A percentile compares a stretch with the other conserved stretches of the same genome.
Evolutionary conservation across 2,888 invertebrate genomes (phyloP).

Genomic region (Drosophila cognata): DNA sequence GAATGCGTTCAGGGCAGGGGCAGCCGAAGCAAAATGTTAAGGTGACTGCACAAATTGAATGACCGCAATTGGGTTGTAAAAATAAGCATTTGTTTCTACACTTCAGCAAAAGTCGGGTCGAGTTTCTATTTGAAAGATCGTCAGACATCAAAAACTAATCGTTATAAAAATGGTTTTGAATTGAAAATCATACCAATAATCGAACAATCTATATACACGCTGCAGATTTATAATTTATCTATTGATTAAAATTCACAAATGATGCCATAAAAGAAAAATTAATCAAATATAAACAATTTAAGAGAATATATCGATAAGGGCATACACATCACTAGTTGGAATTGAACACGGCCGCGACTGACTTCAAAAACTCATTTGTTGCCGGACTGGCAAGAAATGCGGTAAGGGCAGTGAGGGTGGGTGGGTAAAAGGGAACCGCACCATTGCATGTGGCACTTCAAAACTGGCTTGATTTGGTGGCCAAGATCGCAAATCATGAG

Average conservation of each 20-base stretch:
- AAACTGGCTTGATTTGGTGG: constrained; percentile 66
- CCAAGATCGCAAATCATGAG: constrained; percentile 41
- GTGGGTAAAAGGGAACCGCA: background rate
- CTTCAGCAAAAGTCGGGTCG: constrained; percentile 6
- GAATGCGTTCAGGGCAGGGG: background rate
- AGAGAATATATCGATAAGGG: constrained; percentile 16
- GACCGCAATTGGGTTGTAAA: constrained; percentile 58
- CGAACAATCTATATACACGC: background rate
- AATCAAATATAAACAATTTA: background rate
- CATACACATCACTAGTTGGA: constrained; percentile 2
- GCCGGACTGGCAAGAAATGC: constrained; percentile 15
- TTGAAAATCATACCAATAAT: background rate
- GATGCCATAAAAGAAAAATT: background rate
- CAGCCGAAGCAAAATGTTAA: constrained; percentile 33
- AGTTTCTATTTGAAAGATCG: background rate
- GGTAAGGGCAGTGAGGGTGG: background rate
- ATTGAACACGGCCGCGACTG: constrained; percentile 7
- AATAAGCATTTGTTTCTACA: constrained; percentile 7
- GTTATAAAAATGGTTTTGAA: background rate
- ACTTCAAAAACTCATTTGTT: constrained; percentile 70
- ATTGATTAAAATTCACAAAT: background rate
- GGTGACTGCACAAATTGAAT: constrained; percentile 56
- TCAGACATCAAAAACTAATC: background rate
- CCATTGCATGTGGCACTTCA: constrained; percentile 15
- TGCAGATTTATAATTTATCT: background rate